A percentile compares a stretch with the other conserved stretches of the same genome.
Evolutionary conservation across 2,113 vertebrate genomes (phyloP).

Genomic region (Macquaria ambigua): DNA sequence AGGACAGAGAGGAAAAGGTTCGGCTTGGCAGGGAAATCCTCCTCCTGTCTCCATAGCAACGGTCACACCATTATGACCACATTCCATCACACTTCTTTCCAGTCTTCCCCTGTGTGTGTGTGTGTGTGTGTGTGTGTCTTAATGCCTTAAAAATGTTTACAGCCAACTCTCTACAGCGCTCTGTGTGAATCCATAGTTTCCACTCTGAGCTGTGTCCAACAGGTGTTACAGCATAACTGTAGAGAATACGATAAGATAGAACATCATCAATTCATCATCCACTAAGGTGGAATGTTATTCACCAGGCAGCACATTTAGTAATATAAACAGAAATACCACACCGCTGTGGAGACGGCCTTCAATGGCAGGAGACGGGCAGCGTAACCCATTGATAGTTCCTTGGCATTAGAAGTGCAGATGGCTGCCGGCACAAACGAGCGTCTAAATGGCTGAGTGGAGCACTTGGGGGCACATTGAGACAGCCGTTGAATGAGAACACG

Average conservation of each 20-base stretch:
- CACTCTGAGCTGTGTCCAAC: conserved; percentile 9
- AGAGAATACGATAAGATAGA: conserved; percentile 13
- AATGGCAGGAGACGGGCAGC: not conserved
- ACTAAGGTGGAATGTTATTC: conserved; percentile 11
- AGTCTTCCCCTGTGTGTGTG: conserved; percentile 42
- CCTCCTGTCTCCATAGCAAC: conserved; percentile 74
- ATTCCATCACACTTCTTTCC: conserved; percentile 46
- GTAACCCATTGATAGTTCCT: not conserved
- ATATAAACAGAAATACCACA: not conserved
- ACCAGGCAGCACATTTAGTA: not conserved
- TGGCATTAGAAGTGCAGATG: conserved; percentile 49
- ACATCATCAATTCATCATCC: conserved; percentile 19
- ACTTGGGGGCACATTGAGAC: not conserved
- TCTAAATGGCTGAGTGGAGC: conserved; percentile 38
- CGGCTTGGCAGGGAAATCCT: conserved; percentile 65
- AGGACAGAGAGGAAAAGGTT: conserved; percentile 40
- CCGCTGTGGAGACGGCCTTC: not conserved
- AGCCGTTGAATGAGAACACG: not conserved
- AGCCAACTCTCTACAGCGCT: not conserved
- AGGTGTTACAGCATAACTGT: not conserved
- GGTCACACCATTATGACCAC: conserved; percentile 56
- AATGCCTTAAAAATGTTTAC: conserved; percentile 7
- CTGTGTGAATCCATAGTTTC: conserved; percentile 20
- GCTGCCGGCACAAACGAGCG: conserved; percentile 43
- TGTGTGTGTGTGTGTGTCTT: conserved; percentile 13